A percentile compares a stretch with the other conserved stretches of the same genome.
phyloP scores from a whole-genome alignment of 2,113 vertebrate genomes.

The Eira barbara region DNA sequence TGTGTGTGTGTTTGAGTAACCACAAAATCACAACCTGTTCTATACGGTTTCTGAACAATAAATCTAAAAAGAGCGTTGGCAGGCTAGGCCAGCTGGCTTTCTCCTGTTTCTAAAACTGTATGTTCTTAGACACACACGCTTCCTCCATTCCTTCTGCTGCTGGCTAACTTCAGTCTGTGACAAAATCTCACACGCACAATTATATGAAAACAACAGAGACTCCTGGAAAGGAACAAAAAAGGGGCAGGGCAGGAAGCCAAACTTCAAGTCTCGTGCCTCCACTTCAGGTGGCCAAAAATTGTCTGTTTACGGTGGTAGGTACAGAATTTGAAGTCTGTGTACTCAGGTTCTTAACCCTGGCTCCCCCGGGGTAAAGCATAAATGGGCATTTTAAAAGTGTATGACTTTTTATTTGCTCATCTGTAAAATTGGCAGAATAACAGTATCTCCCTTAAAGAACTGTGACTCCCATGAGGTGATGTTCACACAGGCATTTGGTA shows the following conservation, averaged over 20 bases:
- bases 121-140: constrained; percentile 57
- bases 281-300: neutral
- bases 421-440: neutral
- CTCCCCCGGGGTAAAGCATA: neutral
- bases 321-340: neutral
- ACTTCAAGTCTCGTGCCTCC: neutral
- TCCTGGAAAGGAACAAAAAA: neutral
- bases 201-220: neutral
- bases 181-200: neutral
- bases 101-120: constrained; percentile 55
- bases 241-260: neutral
- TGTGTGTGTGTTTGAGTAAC: neutral
- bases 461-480: neutral
- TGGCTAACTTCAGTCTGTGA: neutral
- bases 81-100: neutral
- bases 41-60: constrained; percentile 29
- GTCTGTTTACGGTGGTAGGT: neutral
- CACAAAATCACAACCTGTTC: constrained; percentile 29
- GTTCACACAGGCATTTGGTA: neutral
- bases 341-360: neutral
- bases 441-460: neutral
- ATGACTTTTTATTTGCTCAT: neutral
- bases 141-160: constrained; percentile 30
- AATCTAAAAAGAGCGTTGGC: constrained; percentile 26
- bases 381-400: neutral